Conservation (phyloP, 2,888 invertebrate genomes). For the Andrena bicolor region DNA sequence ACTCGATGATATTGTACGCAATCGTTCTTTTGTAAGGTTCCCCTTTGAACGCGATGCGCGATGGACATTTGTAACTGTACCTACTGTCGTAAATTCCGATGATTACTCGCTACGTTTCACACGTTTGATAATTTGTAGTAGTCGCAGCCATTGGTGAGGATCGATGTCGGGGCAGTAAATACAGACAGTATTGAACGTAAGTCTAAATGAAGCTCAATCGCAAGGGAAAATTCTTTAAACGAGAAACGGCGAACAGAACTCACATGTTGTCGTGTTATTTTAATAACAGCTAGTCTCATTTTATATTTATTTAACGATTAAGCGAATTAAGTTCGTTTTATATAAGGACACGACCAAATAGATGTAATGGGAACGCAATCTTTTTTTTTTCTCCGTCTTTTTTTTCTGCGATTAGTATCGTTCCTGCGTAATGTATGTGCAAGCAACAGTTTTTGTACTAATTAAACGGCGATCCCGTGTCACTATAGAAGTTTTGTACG, state of each 20-base stretch:
- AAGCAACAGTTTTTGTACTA: constrained; percentile 64
- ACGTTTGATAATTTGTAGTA: constrained; percentile 6
- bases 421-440: constrained; percentile 68
- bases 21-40: constrained; percentile 6
- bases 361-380: constrained; percentile 69
- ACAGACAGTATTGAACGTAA: constrained; percentile 54
- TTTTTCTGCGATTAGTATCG: constrained; percentile 59
- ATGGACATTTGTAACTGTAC: constrained; percentile 27
- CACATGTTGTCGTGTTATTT: constrained; percentile 68
- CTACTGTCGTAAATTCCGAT: constrained; percentile 30
- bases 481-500: constrained; percentile 75
- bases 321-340: constrained; percentile 63
- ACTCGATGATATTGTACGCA: constrained; percentile 27
- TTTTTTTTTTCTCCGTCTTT: constrained; percentile 31
- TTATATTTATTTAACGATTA: constrained; percentile 72
- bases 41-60: not conserved
- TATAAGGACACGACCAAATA: constrained; percentile 75
- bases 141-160: constrained; percentile 6
- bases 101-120: constrained; percentile 1
- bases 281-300: constrained; percentile 81
- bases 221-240: constrained; percentile 38
- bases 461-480: constrained; percentile 54
- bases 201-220: constrained; percentile 57
- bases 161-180: constrained; percentile 30
- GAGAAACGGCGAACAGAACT: constrained; percentile 40